Evolutionary conservation across 30 jellyfish, hydroid and myxozoan species (phyloP), one percentile per base, ranked within the genome.

Genomic region (Sanderia malayensis): DNA sequence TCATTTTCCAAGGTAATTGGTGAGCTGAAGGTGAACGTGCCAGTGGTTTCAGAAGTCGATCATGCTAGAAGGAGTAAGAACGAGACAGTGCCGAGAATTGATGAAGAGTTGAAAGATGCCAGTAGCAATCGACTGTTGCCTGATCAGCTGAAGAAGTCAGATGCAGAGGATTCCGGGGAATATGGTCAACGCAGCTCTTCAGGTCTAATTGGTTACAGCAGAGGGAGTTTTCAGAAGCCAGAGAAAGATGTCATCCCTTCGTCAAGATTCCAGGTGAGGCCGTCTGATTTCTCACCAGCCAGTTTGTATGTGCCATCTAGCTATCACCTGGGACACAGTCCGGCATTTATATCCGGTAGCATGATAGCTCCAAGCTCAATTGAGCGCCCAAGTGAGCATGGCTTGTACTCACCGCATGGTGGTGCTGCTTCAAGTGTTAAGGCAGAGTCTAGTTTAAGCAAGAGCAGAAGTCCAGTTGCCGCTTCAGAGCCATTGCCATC

Each of bases 271-370:
- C 55, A 76, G 19, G 19, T 61, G 27, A 46, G 88, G 25, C 88
- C 88, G 24, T 6, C 73, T 22, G 88, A 76, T 21, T 63, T 59
- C 21, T 24, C 71, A 11, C 88, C 88, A 6, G 76, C 88, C 0
- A 80, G 68, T 8, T 44, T 59, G 55, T 76, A 60, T 22, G 73
- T 45, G 13, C 88, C 88, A 44, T 76, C 88, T 23, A 68, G 67
- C 7, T 76, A 47, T 53, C 69, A 72, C 44, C 24, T 62, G 73
- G 80, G 88, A 22, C 80, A 67, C 23, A 73, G 79, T 30, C 79
- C 88, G 32, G 33, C 67, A 20, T 76, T 76, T 61, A 76, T 76
- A 22, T 73, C 88, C 7, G 88, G 88, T 18, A 61, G 25, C 73
- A 61, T 76, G 70, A 53, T 76, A 2, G 88, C 61, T 44, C 64